Base-by-base conservation (phyloP, 1,140 invertebrate species). In the Oedothorax gibbosus region DNA sequence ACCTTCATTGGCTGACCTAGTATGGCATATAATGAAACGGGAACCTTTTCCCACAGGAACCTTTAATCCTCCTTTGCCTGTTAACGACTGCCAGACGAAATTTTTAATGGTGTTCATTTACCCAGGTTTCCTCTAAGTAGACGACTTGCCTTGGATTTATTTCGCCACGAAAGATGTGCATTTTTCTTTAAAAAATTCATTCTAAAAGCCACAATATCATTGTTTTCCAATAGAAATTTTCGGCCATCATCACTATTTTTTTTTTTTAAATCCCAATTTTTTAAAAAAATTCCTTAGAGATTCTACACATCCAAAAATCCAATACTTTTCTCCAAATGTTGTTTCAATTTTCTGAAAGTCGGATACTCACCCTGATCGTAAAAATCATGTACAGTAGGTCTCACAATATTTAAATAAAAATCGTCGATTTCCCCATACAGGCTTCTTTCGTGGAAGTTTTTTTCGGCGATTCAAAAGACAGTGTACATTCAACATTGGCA, bases 121-220 rank as follows among this genome's bases (percentile, higher is more conserved):
- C 51, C 72, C 56, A 75, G 11, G 14, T 57, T 60, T 75, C 72
- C n/a, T 75, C 72, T 12, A 75, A 0, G 18, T 75, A 75, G 54
- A 75, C 57, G 2, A 75, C 21, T 57, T n/a, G 72, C 18, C 56
- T n/a, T 20, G 51, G 18, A 9, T 35, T 56, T 20, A 15, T 60
- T 54, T 75, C 2, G n/a, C n/a, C n/a, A n/a, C n/a, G n/a, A n/a
- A 75, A 20, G 12, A 56, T 75, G 15, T 75, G 72, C 72, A 75
- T 20, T 75, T 75, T 75, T 57, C 53, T n/a, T 75, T 18, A 75
- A 49, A 57, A 75, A 75, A 1, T 2, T 75, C 9, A 60, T 60
- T 6, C 15, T 15, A 20, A 54, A 18, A 75, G 18, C 72, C 10
- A 57, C 18, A 56, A 75, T 54, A 14, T 75, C n/a, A 57, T 18